Base-by-base conservation (phyloP, 2,888 invertebrate species). In the Parapristionchus giblindavisi region DNA sequence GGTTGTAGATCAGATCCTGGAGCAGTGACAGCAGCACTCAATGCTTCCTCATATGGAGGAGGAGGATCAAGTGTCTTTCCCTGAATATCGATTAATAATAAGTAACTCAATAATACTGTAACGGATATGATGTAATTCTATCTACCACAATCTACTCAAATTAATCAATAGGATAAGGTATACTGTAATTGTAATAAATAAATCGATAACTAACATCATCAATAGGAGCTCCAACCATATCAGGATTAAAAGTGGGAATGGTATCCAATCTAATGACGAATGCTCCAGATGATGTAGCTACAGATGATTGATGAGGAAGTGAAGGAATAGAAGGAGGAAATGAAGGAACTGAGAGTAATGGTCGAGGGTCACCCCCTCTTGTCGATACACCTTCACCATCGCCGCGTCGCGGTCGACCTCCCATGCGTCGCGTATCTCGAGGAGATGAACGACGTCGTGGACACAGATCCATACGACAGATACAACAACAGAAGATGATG, bases 381-480 rank as follows among this genome's bases (percentile, higher is more conserved):
- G 48, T 5, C 36, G 32, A 34, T 32, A n/a, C 58, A 36, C 17
- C 72, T 8, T 27, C 38, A 24, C 24, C 24, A 21, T 24, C 60
- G n/a, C 24, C 48, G 32, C 43, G 24, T 32, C 21, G 29, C 36
- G 76, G 43, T 21, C 58, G 71, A 34, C 24, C 24, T 32, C 51
- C 14, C 71, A 52, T 2, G 63, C 74, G 27, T 48, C 38, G 54
- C 36, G 71, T 36, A 32, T 40, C 56, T 14, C n/a, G 24, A 14
- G 51, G 70, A 48, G 40, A 38, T 21, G 52, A 24, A 5, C 34
- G 34, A 1, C 40, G 38, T 27, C 84, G 70, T 27, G 85, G 82
- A 73, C 85, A 85, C 58, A 86, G 78, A 65, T 85, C 84, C 52
- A 85, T 78, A 14, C 85, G 79, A 76, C 85, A 85, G 38, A 85